These are phyloP conservation scores for Diorhabda sublineata DNA, from an alignment of 1,140 invertebrate genomes.

Conservation along the genomic window DNA sequence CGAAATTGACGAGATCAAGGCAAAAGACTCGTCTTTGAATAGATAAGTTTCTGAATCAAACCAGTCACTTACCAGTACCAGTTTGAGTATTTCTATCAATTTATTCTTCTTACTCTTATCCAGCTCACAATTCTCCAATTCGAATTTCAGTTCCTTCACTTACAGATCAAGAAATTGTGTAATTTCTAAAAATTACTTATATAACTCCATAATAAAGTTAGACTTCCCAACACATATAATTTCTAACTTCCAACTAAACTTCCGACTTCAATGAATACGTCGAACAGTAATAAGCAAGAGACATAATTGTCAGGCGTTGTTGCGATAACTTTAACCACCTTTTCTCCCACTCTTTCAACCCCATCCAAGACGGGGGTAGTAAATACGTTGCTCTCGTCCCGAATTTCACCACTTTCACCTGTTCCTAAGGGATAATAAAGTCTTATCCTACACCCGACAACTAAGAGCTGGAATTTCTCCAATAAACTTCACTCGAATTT, in stretches of 20 bases:
- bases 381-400: background rate
- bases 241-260: background rate
- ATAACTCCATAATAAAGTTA: background rate
- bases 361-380: conserved; percentile 1
- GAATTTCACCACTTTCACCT: conserved; percentile 37
- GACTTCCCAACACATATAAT: background rate
- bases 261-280: conserved; percentile 2
- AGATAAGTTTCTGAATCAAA: too few species aligned
- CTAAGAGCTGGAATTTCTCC: conserved; percentile 19
- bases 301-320: conserved; percentile 3
- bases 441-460: conserved; percentile 35
- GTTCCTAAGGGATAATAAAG: conserved; percentile 42
- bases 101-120: too few species aligned
- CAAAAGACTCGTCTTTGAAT: too few species aligned
- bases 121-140: too few species aligned
- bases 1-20: too few species aligned
- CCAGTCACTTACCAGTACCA: too few species aligned
- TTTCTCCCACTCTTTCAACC: background rate
- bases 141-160: too few species aligned
- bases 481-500: background rate
- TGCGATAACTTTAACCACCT: background rate
- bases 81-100: too few species aligned
- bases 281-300: background rate
- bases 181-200: too few species aligned
- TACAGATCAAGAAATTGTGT: too few species aligned